Evolutionary conservation across 2,888 invertebrate genomes (phyloP).

Genomic region (Acrocyrtus sp.): DNA sequence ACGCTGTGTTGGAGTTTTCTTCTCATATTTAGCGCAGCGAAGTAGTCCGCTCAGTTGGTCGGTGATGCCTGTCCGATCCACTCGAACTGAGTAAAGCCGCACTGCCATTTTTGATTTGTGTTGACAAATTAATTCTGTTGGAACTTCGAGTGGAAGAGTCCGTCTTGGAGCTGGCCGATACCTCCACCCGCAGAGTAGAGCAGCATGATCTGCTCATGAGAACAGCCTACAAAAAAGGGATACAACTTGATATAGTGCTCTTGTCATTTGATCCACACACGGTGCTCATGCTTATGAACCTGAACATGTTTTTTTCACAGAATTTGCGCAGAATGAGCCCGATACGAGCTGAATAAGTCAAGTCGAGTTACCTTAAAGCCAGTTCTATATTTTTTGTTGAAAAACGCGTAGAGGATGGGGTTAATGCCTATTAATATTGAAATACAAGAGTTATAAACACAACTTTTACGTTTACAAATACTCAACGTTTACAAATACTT

Average conservation of each 20-base stretch:
- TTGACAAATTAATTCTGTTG: slow-evolving; percentile 58
- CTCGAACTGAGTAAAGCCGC: slow-evolving; percentile 30
- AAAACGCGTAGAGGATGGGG: slow-evolving; percentile 72
- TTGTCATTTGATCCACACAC: too few relatives aligned
- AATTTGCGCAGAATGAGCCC: too few relatives aligned
- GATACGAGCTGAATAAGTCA: too few relatives aligned
- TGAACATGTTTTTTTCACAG: too few relatives aligned
- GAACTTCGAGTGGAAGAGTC: slow-evolving; percentile 62
- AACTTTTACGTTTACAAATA: not conserved
- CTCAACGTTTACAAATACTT: slow-evolving; percentile 64
- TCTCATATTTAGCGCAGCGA: slow-evolving; percentile 27
- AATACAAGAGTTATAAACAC: not conserved
- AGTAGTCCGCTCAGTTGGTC: slow-evolving; percentile 29
- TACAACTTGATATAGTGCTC: too few relatives aligned
- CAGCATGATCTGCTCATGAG: slow-evolving; percentile 67
- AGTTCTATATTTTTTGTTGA: slow-evolving; percentile 70
- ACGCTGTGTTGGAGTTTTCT: too few relatives aligned
- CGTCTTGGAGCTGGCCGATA: slow-evolving; percentile 52
- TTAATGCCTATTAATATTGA: slow-evolving; percentile 67
- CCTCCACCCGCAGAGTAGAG: slow-evolving; percentile 59
- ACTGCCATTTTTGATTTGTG: slow-evolving; percentile 47
- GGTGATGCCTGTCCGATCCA: slow-evolving; percentile 32
- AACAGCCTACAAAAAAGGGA: slow-evolving; percentile 64
- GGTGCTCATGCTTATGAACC: too few relatives aligned
- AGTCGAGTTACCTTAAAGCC: slow-evolving; percentile 68